Conservation (phyloP, 1,140 invertebrate genomes). For the Thrips palmi region DNA sequence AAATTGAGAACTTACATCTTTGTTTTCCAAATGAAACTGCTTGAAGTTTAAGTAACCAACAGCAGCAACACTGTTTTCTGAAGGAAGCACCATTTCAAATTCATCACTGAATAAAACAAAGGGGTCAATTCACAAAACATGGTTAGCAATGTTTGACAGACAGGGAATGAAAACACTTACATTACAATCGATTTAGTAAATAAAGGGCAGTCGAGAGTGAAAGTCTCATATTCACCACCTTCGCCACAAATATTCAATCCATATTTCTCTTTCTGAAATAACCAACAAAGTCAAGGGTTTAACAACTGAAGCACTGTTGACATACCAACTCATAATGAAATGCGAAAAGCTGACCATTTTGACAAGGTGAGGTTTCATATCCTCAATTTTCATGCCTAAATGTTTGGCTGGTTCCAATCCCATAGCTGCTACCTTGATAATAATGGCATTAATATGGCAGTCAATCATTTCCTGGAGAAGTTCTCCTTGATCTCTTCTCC, state of each 20-base stretch:
- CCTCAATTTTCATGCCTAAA: conserved; percentile 67
- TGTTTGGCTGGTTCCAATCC: conserved; percentile 73
- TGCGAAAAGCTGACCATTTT: conserved; percentile 44
- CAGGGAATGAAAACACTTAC: conserved; percentile 39
- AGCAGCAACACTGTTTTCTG: conserved; percentile 77
- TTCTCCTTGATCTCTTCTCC: conserved; percentile 84
- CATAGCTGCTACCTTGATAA: conserved; percentile 91
- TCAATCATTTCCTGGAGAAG: conserved; percentile 95
- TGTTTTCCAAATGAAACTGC: conserved; percentile 55
- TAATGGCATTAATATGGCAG: conserved; percentile 75
- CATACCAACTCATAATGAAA: conserved; percentile 8
- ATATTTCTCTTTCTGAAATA: conserved; percentile 69
- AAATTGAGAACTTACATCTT: conserved; percentile 29
- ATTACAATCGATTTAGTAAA: conserved; percentile 79
- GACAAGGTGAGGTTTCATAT: conserved; percentile 68
- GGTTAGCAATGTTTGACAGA: neutral
- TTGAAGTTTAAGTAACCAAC: conserved; percentile 82
- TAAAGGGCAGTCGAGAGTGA: conserved; percentile 90
- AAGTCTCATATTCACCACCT: conserved; percentile 97
- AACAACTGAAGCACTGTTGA: conserved; percentile 10
- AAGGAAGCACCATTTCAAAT: conserved; percentile 70
- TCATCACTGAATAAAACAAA: conserved; percentile 51
- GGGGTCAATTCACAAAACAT: conserved; percentile 13
- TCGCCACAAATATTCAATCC: conserved; percentile 96
- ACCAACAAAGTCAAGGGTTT: conserved; percentile 10